Evolutionary conservation across 2,888 invertebrate species (phyloP).

Genomic region (Andrena trimmerana): DNA sequence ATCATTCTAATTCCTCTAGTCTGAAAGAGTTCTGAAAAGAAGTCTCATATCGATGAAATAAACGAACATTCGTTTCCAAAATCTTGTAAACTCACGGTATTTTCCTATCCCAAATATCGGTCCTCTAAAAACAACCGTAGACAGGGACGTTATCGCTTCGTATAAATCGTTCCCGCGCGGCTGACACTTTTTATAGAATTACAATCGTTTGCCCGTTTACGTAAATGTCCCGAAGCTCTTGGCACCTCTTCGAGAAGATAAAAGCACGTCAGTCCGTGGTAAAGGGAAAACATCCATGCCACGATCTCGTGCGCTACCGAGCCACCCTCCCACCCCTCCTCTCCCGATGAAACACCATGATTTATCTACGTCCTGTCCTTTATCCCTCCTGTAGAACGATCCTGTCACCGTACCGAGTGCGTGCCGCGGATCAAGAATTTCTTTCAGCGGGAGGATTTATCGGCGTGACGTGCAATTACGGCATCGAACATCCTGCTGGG

Average conservation of each 20-base stretch:
- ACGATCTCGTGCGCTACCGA: constrained; percentile 16
- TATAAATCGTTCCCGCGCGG: constrained; percentile 4
- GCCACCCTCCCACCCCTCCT: background rate
- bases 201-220: constrained; percentile 7
- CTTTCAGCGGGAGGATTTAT: constrained; percentile 66
- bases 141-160: background rate
- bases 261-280: constrained; percentile 24
- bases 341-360: constrained; percentile 63
- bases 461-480: constrained; percentile 69
- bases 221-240: constrained; percentile 23
- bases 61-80: too few species aligned
- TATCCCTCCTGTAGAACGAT: constrained; percentile 67
- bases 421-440: constrained; percentile 71
- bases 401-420: constrained; percentile 65
- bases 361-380: constrained; percentile 71
- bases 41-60: too few species aligned
- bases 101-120: too few species aligned
- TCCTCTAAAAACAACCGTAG: background rate
- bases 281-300: constrained; percentile 48
- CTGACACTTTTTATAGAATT: constrained; percentile 11
- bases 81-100: too few species aligned
- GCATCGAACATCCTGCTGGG: constrained; percentile 44
- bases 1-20: too few species aligned
- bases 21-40: too few species aligned
- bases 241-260: constrained; percentile 36